Percentiles rank a stretch among this genome's conserved stretches.
Evolutionary conservation across 2,888 invertebrate genomes (phyloP).

Genomic region (Oxyteleia sp.): DNA sequence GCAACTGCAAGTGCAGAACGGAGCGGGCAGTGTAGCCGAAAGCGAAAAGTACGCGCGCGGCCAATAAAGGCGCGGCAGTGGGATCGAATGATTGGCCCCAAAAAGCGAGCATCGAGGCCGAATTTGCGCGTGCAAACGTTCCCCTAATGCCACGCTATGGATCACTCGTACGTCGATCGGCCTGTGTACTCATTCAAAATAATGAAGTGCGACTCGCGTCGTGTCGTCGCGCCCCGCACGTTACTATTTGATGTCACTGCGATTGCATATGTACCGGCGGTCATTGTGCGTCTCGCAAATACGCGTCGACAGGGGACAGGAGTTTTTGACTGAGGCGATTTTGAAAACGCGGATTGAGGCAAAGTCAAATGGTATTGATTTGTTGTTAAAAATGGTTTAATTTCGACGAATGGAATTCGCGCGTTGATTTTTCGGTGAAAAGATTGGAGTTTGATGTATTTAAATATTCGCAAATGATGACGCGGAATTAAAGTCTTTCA

Average conservation of each 20-base stretch:
- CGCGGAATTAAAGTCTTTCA: neutral
- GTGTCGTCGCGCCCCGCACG: slow-evolving; percentile 75
- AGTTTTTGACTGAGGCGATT: too few species aligned
- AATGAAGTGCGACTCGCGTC: slow-evolving; percentile 79
- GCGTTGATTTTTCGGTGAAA: neutral
- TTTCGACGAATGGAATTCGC: neutral
- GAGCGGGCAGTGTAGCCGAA: slow-evolving; percentile 60
- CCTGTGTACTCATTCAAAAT: slow-evolving; percentile 75
- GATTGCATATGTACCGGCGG: slow-evolving; percentile 73
- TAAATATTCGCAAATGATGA: neutral
- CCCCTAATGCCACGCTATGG: slow-evolving; percentile 9
- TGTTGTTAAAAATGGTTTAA: neutral
- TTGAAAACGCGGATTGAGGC: too few species aligned
- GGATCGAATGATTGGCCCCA: slow-evolving; percentile 75
- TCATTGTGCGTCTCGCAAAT: slow-evolving; percentile 24
- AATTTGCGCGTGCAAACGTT: slow-evolving; percentile 76
- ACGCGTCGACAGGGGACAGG: neutral
- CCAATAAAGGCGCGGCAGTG: slow-evolving; percentile 62
- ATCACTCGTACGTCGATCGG: slow-evolving; percentile 37
- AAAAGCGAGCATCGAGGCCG: slow-evolving; percentile 76
- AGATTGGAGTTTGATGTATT: neutral
- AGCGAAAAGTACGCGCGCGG: slow-evolving; percentile 56
- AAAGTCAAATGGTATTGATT: neutral
- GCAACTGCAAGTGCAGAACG: slow-evolving; percentile 81
- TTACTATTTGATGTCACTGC: slow-evolving; percentile 82